Conservation (phyloP, 2,888 invertebrate genomes). For the Eledona agricola region DNA sequence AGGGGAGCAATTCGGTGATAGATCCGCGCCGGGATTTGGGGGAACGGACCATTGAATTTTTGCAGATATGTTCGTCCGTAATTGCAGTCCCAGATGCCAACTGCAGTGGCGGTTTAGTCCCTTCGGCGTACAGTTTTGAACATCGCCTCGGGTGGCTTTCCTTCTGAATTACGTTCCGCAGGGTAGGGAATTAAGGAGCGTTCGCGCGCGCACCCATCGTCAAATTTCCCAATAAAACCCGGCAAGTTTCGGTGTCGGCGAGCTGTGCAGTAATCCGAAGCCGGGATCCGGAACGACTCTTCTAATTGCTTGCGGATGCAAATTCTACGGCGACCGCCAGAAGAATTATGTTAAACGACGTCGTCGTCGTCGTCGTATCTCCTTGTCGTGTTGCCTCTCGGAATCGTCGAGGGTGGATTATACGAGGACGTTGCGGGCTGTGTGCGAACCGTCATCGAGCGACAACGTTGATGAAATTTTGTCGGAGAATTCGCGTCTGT, state of each 20-base stretch:
- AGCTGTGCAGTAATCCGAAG: slow-evolving; percentile 22
- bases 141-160: slow-evolving; percentile 18
- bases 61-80: too few species aligned
- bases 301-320: slow-evolving; percentile 47
- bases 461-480: slow-evolving; percentile 4
- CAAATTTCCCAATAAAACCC: slow-evolving; percentile 32
- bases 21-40: too few species aligned
- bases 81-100: too few species aligned
- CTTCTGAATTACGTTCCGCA: slow-evolving; percentile 17
- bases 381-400: slow-evolving; percentile 12
- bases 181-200: slow-evolving; percentile 24
- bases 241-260: slow-evolving; percentile 30
- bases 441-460: too few species aligned
- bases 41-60: too few species aligned
- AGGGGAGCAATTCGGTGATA: too few species aligned
- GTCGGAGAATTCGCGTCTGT: background rate
- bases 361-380: slow-evolving; percentile 15
- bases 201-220: slow-evolving; percentile 15
- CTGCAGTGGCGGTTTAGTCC: too few species aligned
- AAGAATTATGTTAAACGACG: slow-evolving; percentile 40
- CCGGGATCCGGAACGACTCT: slow-evolving; percentile 27
- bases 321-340: slow-evolving; percentile 37
- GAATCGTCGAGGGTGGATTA: slow-evolving; percentile 10
- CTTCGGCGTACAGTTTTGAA: slow-evolving; percentile 20
- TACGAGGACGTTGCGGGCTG: background rate